Evolutionary conservation across 1,140 invertebrate genomes (phyloP).

Genomic region (Pectinophora gossypiella): DNA sequence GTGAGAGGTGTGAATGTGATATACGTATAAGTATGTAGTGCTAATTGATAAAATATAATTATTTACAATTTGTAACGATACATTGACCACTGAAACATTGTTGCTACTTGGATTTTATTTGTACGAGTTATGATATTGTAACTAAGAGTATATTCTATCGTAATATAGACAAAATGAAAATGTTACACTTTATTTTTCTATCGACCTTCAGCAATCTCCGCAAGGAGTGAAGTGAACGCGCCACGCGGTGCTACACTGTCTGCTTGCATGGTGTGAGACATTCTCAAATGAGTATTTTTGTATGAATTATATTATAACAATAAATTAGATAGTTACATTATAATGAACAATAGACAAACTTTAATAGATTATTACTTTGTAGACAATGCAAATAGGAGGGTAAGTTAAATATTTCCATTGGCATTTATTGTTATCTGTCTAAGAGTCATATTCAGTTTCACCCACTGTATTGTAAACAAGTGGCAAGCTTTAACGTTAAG

Average conservation of each 20-base stretch:
- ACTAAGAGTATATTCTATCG: constrained; percentile 43
- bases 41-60: constrained; percentile 15
- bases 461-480: constrained; percentile 49
- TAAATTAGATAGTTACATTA: constrained; percentile 17
- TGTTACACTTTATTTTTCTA: constrained; percentile 58
- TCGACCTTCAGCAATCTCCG: constrained; percentile 32
- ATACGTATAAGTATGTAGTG: constrained; percentile 23
- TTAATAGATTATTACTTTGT: neutral
- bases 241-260: no score
- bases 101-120: constrained; percentile 6
- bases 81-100: constrained; percentile 18
- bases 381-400: neutral
- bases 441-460: constrained; percentile 17
- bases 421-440: constrained; percentile 39
- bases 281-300: constrained; percentile 57
- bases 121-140: constrained; percentile 17
- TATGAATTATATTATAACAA: constrained; percentile 24
- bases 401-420: constrained; percentile 36
- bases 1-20: constrained; percentile 22
- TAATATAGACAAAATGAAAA: constrained; percentile 31
- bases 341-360: neutral
- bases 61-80: constrained; percentile 17
- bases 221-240: no score
- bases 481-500: constrained; percentile 66
- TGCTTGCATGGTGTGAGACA: no score